Base-by-base conservation (phyloP, 1,140 invertebrate genomes). In the Bombus cullumanus region DNA sequence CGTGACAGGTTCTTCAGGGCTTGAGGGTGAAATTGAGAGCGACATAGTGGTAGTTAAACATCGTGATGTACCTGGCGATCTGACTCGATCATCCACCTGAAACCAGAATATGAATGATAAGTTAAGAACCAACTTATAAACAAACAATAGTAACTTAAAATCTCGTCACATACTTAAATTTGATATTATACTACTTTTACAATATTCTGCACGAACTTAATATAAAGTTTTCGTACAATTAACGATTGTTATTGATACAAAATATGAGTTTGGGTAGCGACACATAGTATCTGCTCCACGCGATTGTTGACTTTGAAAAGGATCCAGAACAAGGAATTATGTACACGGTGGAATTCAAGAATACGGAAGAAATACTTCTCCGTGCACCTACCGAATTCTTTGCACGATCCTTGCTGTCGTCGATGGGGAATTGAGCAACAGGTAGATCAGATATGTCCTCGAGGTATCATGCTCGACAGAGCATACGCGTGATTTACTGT, bases 1-100 rank as follows among this genome's bases (percentile, higher is more conserved):
- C 86, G 95, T 95, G 82, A 95, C 92, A 86, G 95, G 95, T 89
- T 95, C 95, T 85, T 95, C 94, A 78, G 94, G 93, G 90, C 94
- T 95, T 62, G 93, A 94, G 68, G 95, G 94, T 43, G 93, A 93
- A 80, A 92, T 91, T 79, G 93, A 93, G 75, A 95, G 92, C 57
- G 86, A 92, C 87, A 89, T 89, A 62, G 92, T 83, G 77, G 92
- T 92, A 62, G 89, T 89, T 80, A 91, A 89, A 81, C 94, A 94
- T 93, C 94, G 92, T 91, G 92, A 92, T 84, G 93, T 92, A 91
- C 93, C 93, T 86, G 94, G 93, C 84, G 94, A 95, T 92, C 94
- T 94, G 75, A 94, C 94, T 92, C 93, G 92, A 87, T 95, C 94
- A 89, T 95, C 94, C 92, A 95, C 91, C 95, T 95, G 87, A 31